These are phyloP conservation scores for Orthonychiurus folsomi DNA, from an alignment of 2,888 invertebrate species.

Conservation along the genomic window DNA sequence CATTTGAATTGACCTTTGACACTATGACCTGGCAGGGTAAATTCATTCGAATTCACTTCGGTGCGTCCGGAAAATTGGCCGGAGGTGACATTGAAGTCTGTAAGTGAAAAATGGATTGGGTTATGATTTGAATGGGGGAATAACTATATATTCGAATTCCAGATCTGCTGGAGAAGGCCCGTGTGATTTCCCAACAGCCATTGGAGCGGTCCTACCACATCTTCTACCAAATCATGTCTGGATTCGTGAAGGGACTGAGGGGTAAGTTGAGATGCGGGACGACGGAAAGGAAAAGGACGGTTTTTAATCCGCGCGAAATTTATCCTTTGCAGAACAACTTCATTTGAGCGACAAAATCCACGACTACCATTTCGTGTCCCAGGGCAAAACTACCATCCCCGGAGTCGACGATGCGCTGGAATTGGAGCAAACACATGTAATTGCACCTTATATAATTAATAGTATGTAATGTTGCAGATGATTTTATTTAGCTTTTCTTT, in stretches of 20 bases:
- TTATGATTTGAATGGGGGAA: not conserved
- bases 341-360: conserved; percentile 9
- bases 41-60: conserved; percentile 99
- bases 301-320: conserved; percentile 43
- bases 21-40: conserved; percentile 63
- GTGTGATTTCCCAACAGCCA: conserved; percentile 98
- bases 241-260: conserved; percentile 72
- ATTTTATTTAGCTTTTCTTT: not conserved
- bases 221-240: conserved; percentile 99
- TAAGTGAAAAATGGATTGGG: conserved; percentile 64
- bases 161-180: conserved; percentile 99
- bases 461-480: not conserved
- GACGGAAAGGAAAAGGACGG: not conserved
- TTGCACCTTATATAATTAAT: too few relatives aligned
- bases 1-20: not conserved
- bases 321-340: conserved; percentile 15
- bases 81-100: conserved; percentile 99
- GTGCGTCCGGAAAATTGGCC: conserved; percentile 96
- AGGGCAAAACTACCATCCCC: conserved; percentile 52
- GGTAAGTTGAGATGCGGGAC: conserved; percentile 48
- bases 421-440: conserved; percentile 42
- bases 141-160: conserved; percentile 41
- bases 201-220: conserved; percentile 99
- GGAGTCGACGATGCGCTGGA: conserved; percentile 52
- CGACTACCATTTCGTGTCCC: conserved; percentile 55